Evolutionary conservation across 2,113 vertebrate species (phyloP), one percentile per base, ranked within the genome.

Genomic region (Geococcyx californianus): DNA sequence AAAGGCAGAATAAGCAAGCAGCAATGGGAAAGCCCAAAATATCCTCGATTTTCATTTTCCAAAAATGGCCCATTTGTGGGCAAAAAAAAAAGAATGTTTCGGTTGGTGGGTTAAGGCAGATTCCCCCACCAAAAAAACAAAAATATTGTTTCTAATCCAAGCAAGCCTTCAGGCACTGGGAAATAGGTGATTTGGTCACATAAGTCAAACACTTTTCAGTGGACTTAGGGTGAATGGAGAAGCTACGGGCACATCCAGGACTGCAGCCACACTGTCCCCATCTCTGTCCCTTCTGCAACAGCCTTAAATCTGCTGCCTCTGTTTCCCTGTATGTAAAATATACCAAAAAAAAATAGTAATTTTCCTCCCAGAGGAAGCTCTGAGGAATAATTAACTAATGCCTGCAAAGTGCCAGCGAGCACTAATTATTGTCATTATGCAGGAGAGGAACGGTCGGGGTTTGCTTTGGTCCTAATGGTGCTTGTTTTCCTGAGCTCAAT

Each of bases 371-470:
- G 34, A 85, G 21, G 79, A 80, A 83, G 75, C 87, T 74, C 82
- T 13, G 38, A 84, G 83, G 83, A 86, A 69, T 92, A 93, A 96
- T 92, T 89, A 94, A 88, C 44, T 93, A 75, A 81, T 75, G 72
- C 34, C 75, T 73, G 56, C 64, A 68, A 81, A 95, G 68, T 86
- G 73, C 44, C 66, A 86, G 79, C 85, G 68, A 89, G 66, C 28
- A n/a, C 85, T 96, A 95, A 97, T 96, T 94, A 29, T 68, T 75
- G 5, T 93, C 92, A 89, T 96, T 93, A 93, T 36, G 55, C 83
- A 75, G 72, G 47, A 96, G 68, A 95, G 52, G 68, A 93, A 40
- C 72, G 64, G 78, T 52, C 1, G 0, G 76, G 72, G 44, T 90
- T 96, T 96, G 56, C 76, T 94, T 84, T 94, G 69, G 76, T 81